phyloP scores from a whole-genome alignment of 2,113 vertebrate species.

The Bothrops jararaca region DNA sequence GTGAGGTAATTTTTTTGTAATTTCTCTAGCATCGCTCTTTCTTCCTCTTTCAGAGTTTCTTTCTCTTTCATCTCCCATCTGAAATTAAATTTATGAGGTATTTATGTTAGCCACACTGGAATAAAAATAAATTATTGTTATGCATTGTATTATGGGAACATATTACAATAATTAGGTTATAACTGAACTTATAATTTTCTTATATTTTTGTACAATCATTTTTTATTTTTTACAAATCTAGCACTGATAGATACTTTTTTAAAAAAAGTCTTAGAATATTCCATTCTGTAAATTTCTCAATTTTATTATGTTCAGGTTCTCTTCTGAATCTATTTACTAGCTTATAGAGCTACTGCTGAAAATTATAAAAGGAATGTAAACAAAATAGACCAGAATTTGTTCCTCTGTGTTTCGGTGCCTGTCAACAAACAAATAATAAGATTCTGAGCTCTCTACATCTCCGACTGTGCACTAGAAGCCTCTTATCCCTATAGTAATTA shows the following conservation, averaged over 20 bases:
- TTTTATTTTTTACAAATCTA: neutral
- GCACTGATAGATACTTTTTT: neutral
- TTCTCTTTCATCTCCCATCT: constrained; percentile 93
- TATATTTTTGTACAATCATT: neutral
- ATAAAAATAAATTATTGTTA: neutral
- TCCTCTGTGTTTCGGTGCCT: neutral
- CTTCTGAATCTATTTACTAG: neutral
- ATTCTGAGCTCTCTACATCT: neutral
- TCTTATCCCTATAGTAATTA: neutral
- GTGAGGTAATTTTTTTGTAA: constrained; percentile 77
- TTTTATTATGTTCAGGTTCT: neutral
- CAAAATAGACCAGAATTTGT: neutral
- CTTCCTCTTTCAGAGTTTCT: constrained; percentile 81
- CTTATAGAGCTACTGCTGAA: neutral
- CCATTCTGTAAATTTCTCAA: neutral
- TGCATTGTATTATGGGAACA: neutral
- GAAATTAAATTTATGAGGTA: constrained; percentile 73
- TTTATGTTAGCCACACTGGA: neutral
- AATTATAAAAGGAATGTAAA: neutral
- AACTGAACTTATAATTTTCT: neutral
- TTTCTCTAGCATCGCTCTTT: constrained; percentile 79
- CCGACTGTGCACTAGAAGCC: neutral
- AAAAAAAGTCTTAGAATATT: neutral
- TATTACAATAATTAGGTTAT: neutral
- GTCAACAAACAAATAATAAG: neutral